Base-by-base conservation (phyloP, 2,888 invertebrate species). In the Callyntrura sp. region DNA sequence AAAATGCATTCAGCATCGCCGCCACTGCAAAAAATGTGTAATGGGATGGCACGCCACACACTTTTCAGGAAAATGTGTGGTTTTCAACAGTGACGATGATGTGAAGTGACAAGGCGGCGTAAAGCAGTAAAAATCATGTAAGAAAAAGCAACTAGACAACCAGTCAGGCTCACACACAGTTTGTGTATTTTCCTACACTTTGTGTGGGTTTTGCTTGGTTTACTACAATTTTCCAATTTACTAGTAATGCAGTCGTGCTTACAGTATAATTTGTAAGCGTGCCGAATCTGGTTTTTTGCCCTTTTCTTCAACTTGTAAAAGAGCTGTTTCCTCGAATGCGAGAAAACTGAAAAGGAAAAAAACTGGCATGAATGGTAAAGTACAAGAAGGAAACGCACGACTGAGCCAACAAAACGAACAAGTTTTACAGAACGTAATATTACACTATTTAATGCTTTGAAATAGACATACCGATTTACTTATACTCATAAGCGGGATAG, bases 141-240 rank as follows among this genome's bases (percentile, higher is more conserved):
- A 43, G 70, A 70, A 79, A 81, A 73, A 35, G 68, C 48, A 76
- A 88, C 73, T 62, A 88, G 88, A 83, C 76, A 88, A 43, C 81
- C 82, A 88, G 73, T 28, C 82, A 81, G 51, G 25, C 78, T 28
- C 45, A 35, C 35, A 35, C 35, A 35, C 35, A 35, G 35, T 35
- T 6, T 14, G 82, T 86, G 82, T 90, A 57, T 57, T 35, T 62
- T 17, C n/a, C 51, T 68, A 6, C 83, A 70, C 48, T 90, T 82
- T 88, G 83, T 91, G 90, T 91, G 90, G 90, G 88, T 91, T 91
- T 88, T 88, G 84, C 79, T 85, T 87, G 87, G 88, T 88, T 90
- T 91, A 83, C 88, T 91, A 85, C 90, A 92, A 92, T 92, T 92
- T 92, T 87, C 92, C 91, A 90, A 92, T 91, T 92, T 90, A 88